Evolutionary conservation across 2,797 vertebrate genomes (phyloP).

Genomic region (Rhincodon typus): DNA sequence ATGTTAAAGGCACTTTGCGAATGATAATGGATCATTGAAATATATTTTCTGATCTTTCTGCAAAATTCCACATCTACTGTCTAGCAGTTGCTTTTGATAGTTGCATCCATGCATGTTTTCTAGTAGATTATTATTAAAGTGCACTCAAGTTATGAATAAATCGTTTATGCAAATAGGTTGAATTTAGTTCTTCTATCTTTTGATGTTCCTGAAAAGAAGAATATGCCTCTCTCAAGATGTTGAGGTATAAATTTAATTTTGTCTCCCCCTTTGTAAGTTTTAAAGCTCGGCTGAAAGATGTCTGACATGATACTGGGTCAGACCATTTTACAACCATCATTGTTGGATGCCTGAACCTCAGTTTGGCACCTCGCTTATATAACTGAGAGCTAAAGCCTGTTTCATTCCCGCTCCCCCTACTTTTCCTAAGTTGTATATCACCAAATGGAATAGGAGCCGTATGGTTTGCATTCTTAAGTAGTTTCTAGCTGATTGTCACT

Average conservation of each 20-base stretch:
- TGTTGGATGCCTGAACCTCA: neutral
- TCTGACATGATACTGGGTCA: neutral
- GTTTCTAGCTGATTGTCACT: neutral
- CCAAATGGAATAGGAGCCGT: neutral
- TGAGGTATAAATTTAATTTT: neutral
- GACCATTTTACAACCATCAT: neutral
- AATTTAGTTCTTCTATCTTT: neutral
- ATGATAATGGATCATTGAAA: neutral
- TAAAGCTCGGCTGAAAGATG: neutral
- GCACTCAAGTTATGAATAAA: neutral
- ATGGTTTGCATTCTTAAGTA: neutral
- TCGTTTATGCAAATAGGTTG: neutral
- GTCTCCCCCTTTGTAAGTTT: neutral
- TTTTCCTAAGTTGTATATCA: neutral
- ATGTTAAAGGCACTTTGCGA: neutral
- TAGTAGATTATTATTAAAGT: neutral
- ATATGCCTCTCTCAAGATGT: neutral
- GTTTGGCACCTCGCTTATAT: neutral
- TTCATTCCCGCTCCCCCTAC: neutral
- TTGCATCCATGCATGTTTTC: neutral
- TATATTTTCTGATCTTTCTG: neutral
- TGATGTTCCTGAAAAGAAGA: neutral
- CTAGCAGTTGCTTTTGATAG: neutral
- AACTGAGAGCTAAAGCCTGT: neutral
- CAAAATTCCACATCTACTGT: neutral